A percentile compares a stretch with the other conserved stretches of the same genome.
Conservation (phyloP, 1,140 invertebrate species). For the Drosophila suzukii region DNA sequence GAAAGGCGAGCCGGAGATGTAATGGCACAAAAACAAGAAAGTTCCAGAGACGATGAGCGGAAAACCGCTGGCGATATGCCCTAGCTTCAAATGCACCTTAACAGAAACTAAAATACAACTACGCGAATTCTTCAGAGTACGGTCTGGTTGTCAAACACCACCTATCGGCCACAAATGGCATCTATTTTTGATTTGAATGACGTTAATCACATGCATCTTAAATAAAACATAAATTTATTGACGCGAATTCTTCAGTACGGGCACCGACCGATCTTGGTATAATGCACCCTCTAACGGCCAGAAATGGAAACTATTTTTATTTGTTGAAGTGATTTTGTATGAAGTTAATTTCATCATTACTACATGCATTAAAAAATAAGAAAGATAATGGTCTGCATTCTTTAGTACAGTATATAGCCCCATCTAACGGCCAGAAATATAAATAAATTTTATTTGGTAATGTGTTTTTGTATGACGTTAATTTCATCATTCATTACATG, state of each 20-base stretch:
- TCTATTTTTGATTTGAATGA: too few relatives aligned
- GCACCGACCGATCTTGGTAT: background rate
- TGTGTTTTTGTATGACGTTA: too few relatives aligned
- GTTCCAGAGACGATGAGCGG: background rate
- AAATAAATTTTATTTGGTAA: too few relatives aligned
- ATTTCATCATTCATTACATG: too few relatives aligned
- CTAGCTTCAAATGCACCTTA: background rate
- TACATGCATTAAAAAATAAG: too few relatives aligned
- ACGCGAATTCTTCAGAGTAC: background rate
- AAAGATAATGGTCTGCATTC: too few relatives aligned
- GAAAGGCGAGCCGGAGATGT: conserved; percentile 83
- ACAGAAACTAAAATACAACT: background rate
- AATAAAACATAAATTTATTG: background rate
- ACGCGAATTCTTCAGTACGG: background rate
- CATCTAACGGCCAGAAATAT: too few relatives aligned
- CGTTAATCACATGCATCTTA: background rate
- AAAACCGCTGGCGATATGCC: background rate
- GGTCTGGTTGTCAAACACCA: background rate
- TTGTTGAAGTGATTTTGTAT: too few relatives aligned
- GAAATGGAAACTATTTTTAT: background rate
- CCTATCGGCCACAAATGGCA: background rate
- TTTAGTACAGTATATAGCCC: too few relatives aligned
- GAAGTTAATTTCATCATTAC: too few relatives aligned
- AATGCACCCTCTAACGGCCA: background rate
- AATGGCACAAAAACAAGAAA: conserved; percentile 45